phyloP scores from a whole-genome alignment of 2,888 invertebrate species.

The Drosophila peninsularis region DNA sequence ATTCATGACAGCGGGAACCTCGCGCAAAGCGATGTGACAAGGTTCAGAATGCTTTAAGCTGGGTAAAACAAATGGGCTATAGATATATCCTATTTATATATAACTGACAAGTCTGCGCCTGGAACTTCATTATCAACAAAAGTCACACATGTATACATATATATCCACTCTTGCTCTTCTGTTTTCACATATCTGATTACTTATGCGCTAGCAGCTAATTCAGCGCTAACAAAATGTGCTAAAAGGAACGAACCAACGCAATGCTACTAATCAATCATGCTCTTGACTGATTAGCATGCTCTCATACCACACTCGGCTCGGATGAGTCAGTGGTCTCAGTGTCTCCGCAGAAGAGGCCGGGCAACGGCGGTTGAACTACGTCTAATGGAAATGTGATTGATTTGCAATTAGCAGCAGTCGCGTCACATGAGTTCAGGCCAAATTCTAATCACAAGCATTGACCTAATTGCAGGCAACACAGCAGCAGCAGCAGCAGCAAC shows the following conservation, averaged over 20 bases:
- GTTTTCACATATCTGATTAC: conserved; percentile 22
- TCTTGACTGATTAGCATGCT: conserved; percentile 53
- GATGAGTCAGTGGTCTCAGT: conserved; percentile 25
- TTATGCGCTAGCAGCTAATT: conserved; percentile 21
- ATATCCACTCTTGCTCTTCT: background rate
- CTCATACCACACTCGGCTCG: background rate
- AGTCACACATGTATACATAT: background rate
- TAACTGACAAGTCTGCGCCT: background rate
- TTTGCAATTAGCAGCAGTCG: conserved; percentile 62
- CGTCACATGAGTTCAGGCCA: conserved; percentile 61
- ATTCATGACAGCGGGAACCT: conserved; percentile 36
- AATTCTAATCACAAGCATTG: conserved; percentile 45
- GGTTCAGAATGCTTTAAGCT: conserved; percentile 11
- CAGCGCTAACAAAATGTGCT: conserved; percentile 53
- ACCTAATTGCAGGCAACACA: conserved; percentile 65
- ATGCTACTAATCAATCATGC: conserved; percentile 44
- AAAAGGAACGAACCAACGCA: conserved; percentile 43
- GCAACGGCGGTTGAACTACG: background rate
- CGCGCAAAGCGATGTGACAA: conserved; percentile 1
- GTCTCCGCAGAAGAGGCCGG: background rate
- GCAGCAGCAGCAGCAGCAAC: conserved; percentile 13
- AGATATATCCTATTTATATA: background rate
- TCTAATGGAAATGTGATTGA: conserved; percentile 71
- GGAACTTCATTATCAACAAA: conserved; percentile 3
- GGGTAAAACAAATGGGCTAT: background rate